Conservation (phyloP, 2,113 vertebrate species). For the Albula goreensis region DNA sequence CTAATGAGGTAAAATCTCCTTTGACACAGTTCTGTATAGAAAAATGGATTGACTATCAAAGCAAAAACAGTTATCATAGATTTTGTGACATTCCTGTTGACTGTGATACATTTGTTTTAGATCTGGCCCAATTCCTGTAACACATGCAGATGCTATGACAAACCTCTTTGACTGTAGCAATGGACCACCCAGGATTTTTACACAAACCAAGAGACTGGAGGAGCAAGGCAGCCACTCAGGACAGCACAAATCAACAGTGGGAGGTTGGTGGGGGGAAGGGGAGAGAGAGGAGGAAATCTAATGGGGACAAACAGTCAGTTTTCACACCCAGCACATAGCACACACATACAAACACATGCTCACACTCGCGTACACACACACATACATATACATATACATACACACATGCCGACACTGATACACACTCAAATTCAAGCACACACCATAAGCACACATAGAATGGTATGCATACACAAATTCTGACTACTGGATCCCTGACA, state of each 20-base stretch:
- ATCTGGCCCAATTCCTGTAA: conserved; percentile 49
- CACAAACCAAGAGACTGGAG: conserved; percentile 44
- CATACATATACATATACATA: neutral
- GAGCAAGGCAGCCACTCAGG: conserved; percentile 36
- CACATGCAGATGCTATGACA: conserved; percentile 51
- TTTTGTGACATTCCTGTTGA: conserved; percentile 8
- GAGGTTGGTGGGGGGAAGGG: too few relatives aligned
- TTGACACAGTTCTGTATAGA: conserved; percentile 29
- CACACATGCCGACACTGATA: neutral
- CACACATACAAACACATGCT: conserved; percentile 3
- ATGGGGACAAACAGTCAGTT: conserved; percentile 47
- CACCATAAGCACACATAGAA: neutral
- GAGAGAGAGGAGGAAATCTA: conserved; percentile 35
- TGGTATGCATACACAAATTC: neutral
- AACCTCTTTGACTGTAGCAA: conserved; percentile 55
- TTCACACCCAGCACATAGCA: conserved; percentile 52
- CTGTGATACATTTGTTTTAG: conserved; percentile 61
- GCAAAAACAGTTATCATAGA: conserved; percentile 17
- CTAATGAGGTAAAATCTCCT: conserved; percentile 8
- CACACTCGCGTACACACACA: neutral
- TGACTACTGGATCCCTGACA: neutral
- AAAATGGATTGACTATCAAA: conserved; percentile 42
- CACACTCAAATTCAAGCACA: neutral
- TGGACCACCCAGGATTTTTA: conserved; percentile 70
- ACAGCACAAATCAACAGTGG: conserved; percentile 33